Evolutionary conservation across 2,888 invertebrate genomes (phyloP).

Genomic region (Anagyrus pseudococci): DNA sequence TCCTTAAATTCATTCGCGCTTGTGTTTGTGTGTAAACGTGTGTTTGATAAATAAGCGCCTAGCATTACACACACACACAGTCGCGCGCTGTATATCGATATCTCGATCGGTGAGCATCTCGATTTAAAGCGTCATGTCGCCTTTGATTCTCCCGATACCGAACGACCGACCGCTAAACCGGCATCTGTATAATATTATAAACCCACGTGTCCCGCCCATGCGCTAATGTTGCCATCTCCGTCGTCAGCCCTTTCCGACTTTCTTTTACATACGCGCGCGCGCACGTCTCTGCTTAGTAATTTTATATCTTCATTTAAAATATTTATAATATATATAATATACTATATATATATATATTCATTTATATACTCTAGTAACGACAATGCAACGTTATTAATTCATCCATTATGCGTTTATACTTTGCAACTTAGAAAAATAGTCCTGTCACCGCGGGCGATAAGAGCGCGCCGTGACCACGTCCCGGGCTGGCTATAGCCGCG

Average conservation of each 20-base stretch:
- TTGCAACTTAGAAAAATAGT: slow-evolving; percentile 62
- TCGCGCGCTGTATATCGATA: slow-evolving; percentile 24
- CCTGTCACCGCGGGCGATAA: slow-evolving; percentile 45
- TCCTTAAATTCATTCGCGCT: neutral
- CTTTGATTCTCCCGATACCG: slow-evolving; percentile 1
- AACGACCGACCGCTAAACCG: slow-evolving; percentile 33
- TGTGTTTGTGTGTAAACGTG: too few relatives aligned
- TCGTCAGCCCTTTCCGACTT: slow-evolving; percentile 52
- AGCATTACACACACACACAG: too few relatives aligned
- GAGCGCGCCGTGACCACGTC: slow-evolving; percentile 52
- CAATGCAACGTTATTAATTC: slow-evolving; percentile 61
- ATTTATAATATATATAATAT: slow-evolving; percentile 49
- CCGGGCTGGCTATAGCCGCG: slow-evolving; percentile 38
- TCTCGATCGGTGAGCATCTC: slow-evolving; percentile 13
- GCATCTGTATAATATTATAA: neutral
- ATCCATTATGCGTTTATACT: slow-evolving; percentile 48
- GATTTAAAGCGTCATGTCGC: too few relatives aligned
- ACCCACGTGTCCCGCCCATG: too few relatives aligned
- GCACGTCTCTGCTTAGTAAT: slow-evolving; percentile 42
- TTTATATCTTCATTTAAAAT: slow-evolving; percentile 49
- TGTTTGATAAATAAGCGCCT: neutral
- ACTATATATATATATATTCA: slow-evolving; percentile 40
- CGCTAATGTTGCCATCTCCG: too few relatives aligned
- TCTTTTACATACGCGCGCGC: too few relatives aligned
- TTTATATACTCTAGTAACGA: slow-evolving; percentile 62